phyloP scores from a whole-genome alignment of 2,888 invertebrate species.

The Bursaphelenchus okinawaensis region DNA sequence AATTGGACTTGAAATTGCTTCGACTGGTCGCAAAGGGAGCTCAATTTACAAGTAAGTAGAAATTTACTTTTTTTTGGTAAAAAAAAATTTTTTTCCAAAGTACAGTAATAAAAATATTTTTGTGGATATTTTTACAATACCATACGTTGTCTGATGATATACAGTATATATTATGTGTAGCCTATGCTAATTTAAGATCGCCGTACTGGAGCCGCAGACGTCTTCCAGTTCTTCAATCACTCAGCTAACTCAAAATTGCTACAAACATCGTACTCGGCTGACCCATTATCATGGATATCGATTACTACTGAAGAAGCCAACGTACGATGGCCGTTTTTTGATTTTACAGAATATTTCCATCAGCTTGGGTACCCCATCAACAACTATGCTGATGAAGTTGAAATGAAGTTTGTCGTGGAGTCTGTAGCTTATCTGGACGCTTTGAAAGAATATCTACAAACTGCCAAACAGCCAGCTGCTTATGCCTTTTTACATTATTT shows the following conservation, averaged over 20 bases:
- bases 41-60: background rate
- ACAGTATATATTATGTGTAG: too few relatives aligned
- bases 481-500: background rate
- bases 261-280: background rate
- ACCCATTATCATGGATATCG: background rate
- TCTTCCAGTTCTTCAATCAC: background rate
- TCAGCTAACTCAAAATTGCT: background rate
- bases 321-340: conserved; percentile 10
- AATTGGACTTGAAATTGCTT: background rate
- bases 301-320: conserved; percentile 6
- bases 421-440: background rate
- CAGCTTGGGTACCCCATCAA: background rate
- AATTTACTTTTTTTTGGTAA: too few relatives aligned
- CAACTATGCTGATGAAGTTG: background rate
- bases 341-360: background rate
- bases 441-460: background rate
- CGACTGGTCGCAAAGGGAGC: background rate
- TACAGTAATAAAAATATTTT: too few relatives aligned
- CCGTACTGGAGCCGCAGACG: background rate
- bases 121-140: too few relatives aligned
- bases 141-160: too few relatives aligned
- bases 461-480: background rate
- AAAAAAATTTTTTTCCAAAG: too few relatives aligned
- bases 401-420: background rate
- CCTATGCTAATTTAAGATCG: background rate